Conservation (phyloP, 2,888 invertebrate genomes). For the Drosophila multiciliata region DNA sequence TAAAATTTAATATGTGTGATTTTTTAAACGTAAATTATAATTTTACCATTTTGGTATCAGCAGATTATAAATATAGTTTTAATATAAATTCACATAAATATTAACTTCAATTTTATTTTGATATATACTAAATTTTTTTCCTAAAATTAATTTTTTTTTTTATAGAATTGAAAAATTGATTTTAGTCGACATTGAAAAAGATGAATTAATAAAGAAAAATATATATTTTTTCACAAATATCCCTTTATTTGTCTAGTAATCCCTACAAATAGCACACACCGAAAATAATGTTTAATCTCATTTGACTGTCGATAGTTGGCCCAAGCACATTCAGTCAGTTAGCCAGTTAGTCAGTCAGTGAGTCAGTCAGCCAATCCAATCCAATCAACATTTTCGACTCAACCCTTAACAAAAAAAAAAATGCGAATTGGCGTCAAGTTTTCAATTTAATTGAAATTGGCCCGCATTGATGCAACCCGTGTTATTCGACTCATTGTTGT, state of each 20-base stretch:
- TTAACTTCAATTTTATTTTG: neutral
- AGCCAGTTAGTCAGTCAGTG: neutral
- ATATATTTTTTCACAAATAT: neutral
- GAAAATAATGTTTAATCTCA: slow-evolving; percentile 41
- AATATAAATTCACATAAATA: neutral
- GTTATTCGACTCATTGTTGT: slow-evolving; percentile 46
- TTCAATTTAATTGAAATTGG: slow-evolving; percentile 70
- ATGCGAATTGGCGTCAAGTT: slow-evolving; percentile 39
- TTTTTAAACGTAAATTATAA: neutral
- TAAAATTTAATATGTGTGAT: neutral
- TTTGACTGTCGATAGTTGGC: slow-evolving; percentile 9
- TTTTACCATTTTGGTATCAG: neutral
- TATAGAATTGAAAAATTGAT: neutral
- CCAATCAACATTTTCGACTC: slow-evolving; percentile 28
- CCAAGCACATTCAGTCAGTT: neutral
- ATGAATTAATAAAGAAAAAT: neutral
- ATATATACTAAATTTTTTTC: neutral
- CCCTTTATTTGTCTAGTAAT: slow-evolving; percentile 7
- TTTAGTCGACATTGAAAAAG: neutral
- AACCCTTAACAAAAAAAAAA: slow-evolving; percentile 24
- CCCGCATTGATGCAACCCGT: slow-evolving; percentile 67
- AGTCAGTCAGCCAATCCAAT: slow-evolving; percentile 13
- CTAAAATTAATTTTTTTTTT: neutral
- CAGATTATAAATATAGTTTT: neutral
- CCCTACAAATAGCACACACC: slow-evolving; percentile 28